Conservation (phyloP, 2,113 vertebrate species). For the Pteropus alecto region DNA sequence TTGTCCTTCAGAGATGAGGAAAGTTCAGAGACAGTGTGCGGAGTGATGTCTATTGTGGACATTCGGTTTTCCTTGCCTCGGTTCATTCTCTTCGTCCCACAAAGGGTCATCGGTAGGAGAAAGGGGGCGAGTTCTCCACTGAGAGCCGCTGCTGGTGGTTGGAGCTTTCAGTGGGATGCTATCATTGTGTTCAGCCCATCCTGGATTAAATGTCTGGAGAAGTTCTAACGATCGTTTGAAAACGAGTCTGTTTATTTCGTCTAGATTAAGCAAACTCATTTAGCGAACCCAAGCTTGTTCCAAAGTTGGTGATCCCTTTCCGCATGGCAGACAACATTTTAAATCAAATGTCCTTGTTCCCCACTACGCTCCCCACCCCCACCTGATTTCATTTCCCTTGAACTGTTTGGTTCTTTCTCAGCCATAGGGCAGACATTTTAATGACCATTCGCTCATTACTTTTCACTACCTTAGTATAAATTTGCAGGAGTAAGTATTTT, state of each 20-base stretch:
- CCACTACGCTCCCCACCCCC: not conserved
- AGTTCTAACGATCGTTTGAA: constrained; percentile 82
- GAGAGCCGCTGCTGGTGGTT: constrained; percentile 83
- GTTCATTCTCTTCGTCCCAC: constrained; percentile 84
- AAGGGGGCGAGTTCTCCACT: constrained; percentile 81
- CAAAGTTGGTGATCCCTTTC: constrained; percentile 55
- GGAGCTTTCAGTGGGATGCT: constrained; percentile 74
- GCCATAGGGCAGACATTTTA: not conserved
- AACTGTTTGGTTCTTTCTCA: not conserved
- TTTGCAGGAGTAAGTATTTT: constrained; percentile 52
- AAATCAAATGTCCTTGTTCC: not conserved
- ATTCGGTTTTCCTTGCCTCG: constrained; percentile 86
- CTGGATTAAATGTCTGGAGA: constrained; percentile 80
- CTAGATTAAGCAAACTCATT: constrained; percentile 78
- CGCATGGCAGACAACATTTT: not conserved
- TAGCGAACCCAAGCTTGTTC: constrained; percentile 72
- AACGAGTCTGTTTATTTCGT: constrained; percentile 79
- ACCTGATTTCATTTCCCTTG: not conserved
- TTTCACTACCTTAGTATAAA: constrained; percentile 10
- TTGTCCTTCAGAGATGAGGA: constrained; percentile 89
- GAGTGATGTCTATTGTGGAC: constrained; percentile 88
- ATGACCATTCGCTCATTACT: not conserved
- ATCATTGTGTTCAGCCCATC: constrained; percentile 79
- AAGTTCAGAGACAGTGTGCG: constrained; percentile 88
- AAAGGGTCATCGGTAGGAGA: constrained; percentile 89